Conservation (phyloP, 2,797 vertebrate genomes). For the Cuculus canorus region DNA sequence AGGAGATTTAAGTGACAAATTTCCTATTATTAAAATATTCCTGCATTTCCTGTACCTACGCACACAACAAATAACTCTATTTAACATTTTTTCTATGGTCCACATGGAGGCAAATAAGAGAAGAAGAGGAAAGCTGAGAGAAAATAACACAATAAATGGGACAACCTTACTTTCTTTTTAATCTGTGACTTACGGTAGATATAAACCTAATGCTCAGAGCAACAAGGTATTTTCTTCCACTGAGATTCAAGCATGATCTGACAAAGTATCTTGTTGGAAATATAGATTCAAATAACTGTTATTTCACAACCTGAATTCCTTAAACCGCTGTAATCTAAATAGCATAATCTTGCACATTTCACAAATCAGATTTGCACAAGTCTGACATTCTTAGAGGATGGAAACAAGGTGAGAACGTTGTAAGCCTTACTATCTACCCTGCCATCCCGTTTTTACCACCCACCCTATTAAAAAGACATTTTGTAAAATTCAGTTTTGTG, state of each 20-base stretch:
- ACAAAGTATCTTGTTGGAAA: not conserved
- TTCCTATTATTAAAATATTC: not conserved
- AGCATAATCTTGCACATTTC: not conserved
- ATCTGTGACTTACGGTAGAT: not conserved
- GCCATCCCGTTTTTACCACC: not conserved
- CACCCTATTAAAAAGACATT: rapidly evolving
- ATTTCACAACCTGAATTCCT: not conserved
- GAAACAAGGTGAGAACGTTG: not conserved
- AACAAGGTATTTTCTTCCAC: not conserved
- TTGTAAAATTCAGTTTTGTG: not conserved
- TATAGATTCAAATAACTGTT: not conserved
- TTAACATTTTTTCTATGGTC: not conserved
- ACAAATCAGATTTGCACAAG: not conserved
- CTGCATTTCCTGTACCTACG: not conserved
- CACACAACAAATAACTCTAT: not conserved
- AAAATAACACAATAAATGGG: not conserved
- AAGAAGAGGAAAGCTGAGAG: not conserved
- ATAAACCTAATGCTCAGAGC: not conserved
- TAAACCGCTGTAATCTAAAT: not conserved
- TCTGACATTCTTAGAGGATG: not conserved
- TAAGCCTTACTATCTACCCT: not conserved
- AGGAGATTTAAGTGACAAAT: not conserved
- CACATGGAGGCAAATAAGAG: not conserved
- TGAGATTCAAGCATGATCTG: not conserved
- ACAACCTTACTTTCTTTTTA: not conserved